Base-by-base conservation (phyloP, 2,113 vertebrate species). In the Calonectris borealis region DNA sequence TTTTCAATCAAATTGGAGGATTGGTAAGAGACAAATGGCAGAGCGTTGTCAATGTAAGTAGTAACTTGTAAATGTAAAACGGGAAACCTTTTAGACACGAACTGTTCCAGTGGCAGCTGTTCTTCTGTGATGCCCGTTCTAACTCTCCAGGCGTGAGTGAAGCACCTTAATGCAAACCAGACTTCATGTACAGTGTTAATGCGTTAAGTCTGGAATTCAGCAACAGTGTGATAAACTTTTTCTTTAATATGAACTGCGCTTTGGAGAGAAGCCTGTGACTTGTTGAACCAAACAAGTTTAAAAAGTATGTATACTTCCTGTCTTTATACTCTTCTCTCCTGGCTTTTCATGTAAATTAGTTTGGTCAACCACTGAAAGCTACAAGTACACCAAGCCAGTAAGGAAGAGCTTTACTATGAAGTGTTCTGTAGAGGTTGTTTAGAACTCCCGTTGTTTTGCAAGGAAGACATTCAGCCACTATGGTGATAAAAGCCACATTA, bases 301-400 rank as follows among this genome's bases (percentile, higher is more conserved):
- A 36, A 42, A 32, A 54, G 21, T 12, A 2, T 2, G 8, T 48
- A 3, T 25, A 3, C 27, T 34, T 7, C 14, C 29, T 31, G 1
- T 7, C 38, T 51, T 75, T 14, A 8, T 10, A 4, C 18, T 42
- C 38, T 32, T 16, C 19, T 36, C 31, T 60, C 27, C 46, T 6
- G 29, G 48, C 42, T 75, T 48, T n/a, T 40, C n/a, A 7, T 15
- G 20, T 64, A 9, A 18, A 22, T 32, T 8, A 21, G 21, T 36
- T 70, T 16, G 72, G 25, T 26, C 31, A 40, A 1, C 16, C 34
- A 7, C 19, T 21, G 48, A 25, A n/a, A 21, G 54, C 34, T 34
- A 6, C 52, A 8, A 2, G 17, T 11, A 8, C 11, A 22, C 13
- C 24, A 10, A 0, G 2, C 27, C 54, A 14, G n/a, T 2, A 2